These are phyloP conservation scores for Gila orcuttii DNA, from an alignment of 2,113 vertebrate genomes.

Conservation along the genomic window DNA sequence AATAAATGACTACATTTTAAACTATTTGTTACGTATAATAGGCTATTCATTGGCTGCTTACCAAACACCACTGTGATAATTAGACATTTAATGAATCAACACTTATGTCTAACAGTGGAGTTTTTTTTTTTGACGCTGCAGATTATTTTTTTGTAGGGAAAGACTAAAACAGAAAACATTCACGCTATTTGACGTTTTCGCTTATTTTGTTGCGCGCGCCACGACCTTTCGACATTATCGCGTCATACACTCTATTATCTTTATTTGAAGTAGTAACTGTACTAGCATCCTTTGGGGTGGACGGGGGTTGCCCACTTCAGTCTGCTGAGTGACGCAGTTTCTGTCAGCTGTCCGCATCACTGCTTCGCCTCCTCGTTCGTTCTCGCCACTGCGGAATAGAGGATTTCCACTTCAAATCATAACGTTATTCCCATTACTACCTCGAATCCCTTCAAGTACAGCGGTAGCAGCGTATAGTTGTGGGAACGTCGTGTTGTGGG, in stretches of 20 bases:
- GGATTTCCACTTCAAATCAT: slow-evolving; percentile 44
- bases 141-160: neutral
- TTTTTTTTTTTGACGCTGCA: neutral
- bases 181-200: neutral
- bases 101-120: neutral
- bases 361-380: slow-evolving; percentile 46
- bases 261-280: slow-evolving; percentile 22
- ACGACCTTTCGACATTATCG: neutral
- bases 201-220: neutral
- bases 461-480: neutral
- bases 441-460: neutral
- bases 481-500: neutral
- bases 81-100: neutral
- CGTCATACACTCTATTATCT: neutral
- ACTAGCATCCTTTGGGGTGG: slow-evolving; percentile 29
- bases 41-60: neutral
- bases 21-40: neutral
- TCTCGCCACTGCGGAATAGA: slow-evolving; percentile 23
- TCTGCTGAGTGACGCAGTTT: slow-evolving; percentile 51
- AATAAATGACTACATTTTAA: neutral
- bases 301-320: slow-evolving; percentile 47
- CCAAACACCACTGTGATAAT: neutral
- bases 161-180: neutral
- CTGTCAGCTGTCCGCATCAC: slow-evolving; percentile 54
- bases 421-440: slow-evolving; percentile 2